phyloP scores from a whole-genome alignment of 2,113 vertebrate species.

The Cyprinus carpio region DNA sequence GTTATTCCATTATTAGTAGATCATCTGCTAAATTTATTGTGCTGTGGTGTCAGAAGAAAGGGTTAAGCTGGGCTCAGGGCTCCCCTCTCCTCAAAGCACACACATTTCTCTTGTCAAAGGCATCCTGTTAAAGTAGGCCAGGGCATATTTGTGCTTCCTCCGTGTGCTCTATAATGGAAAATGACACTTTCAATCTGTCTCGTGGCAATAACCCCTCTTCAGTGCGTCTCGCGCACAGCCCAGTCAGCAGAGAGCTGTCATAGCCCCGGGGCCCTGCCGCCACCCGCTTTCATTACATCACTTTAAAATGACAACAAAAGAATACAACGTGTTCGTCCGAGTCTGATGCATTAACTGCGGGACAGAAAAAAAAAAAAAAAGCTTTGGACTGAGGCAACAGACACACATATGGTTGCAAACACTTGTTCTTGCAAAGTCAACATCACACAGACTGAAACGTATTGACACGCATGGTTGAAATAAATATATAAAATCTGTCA shows the following conservation, averaged over 20 bases:
- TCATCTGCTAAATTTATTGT: slow-evolving; percentile 36
- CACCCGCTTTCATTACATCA: slow-evolving; percentile 78
- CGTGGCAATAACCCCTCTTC: slow-evolving; percentile 77
- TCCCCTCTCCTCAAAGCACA: slow-evolving; percentile 54
- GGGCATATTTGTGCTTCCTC: slow-evolving; percentile 56
- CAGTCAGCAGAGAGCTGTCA: slow-evolving; percentile 47
- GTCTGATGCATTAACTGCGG: slow-evolving; percentile 69
- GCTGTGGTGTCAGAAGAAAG: slow-evolving; percentile 23
- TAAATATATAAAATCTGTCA: slow-evolving; percentile 30
- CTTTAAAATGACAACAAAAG: slow-evolving; percentile 78
- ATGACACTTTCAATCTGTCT: slow-evolving; percentile 83
- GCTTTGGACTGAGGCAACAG: slow-evolving; percentile 37
- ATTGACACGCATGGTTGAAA: slow-evolving; percentile 19
- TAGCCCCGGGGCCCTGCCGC: slow-evolving; percentile 61
- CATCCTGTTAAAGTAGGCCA: slow-evolving; percentile 74
- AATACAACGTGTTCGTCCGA: slow-evolving; percentile 68
- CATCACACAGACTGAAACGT: background rate
- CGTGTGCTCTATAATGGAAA: slow-evolving; percentile 73
- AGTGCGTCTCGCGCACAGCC: slow-evolving; percentile 50
- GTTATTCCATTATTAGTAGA: background rate
- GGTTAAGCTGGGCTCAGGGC: slow-evolving; percentile 57
- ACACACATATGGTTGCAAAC: slow-evolving; percentile 15
- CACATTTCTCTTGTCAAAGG: slow-evolving; percentile 69
- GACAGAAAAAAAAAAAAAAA: background rate
- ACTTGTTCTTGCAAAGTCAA: background rate